These are phyloP conservation scores for Jordanella pulchra DNA, from an alignment of 2,797 vertebrate genomes.

Conservation along the genomic window DNA sequence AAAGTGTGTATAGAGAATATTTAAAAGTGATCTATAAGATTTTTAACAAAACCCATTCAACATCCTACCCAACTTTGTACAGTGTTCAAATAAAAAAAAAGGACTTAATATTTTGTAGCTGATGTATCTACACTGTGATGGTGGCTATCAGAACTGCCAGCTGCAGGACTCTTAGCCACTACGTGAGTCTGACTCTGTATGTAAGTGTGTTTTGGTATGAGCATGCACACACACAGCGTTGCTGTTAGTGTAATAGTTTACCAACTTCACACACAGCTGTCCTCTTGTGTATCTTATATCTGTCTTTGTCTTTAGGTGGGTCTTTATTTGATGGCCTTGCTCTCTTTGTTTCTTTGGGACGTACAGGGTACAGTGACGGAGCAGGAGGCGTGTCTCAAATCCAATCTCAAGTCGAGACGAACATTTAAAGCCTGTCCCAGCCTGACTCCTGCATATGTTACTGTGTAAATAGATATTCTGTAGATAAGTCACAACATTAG, in stretches of 20 bases:
- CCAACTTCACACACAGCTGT: conserved; percentile 60
- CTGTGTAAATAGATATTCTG: conserved; percentile 72
- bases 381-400: conserved; percentile 35
- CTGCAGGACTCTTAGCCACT: conserved; percentile 60
- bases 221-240: conserved; percentile 33
- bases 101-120: conserved; percentile 67
- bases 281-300: conserved; percentile 56
- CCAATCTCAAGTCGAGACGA: conserved; percentile 23
- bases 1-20: conserved; percentile 71
- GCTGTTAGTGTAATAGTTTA: conserved; percentile 53
- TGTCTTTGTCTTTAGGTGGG: conserved; percentile 41
- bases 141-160: conserved; percentile 57
- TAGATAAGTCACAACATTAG: conserved; percentile 62
- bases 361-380: conserved; percentile 65
- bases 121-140: conserved; percentile 75
- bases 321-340: conserved; percentile 38
- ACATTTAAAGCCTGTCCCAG: conserved; percentile 61
- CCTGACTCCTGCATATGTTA: conserved; percentile 63
- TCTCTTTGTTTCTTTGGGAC: conserved; percentile 63
- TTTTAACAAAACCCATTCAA: conserved; percentile 59
- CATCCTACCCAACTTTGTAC: conserved; percentile 73
- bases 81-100: conserved; percentile 63
- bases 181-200: conserved; percentile 40
- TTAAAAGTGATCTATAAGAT: conserved; percentile 58
- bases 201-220: conserved; percentile 22